Evolutionary conservation across 1,140 invertebrate genomes (phyloP), one percentile per base, ranked within the genome.

Genomic region (Melitaea cinxia): DNA sequence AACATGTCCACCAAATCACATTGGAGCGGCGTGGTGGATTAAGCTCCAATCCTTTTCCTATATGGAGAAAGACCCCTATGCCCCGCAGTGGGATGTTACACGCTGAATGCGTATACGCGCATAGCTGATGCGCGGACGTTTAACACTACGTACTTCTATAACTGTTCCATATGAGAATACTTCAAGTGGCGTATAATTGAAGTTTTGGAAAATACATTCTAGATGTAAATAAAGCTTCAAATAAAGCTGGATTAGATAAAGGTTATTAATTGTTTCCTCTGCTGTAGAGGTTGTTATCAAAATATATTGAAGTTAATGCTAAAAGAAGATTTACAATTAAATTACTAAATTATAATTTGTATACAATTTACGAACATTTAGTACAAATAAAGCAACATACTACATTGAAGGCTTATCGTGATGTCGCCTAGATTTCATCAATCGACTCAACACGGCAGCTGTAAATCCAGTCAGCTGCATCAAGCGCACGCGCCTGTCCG

Each of bases 391-490:
- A 42, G 37, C 37, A 14, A 5, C 35, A 14, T 14, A 37, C 12
- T 37, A 17, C 9, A 17, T 15, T 42, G 37, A 9, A 23, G 42
- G 17, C n/a, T 7, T 45, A 45, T 47, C 19, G 23, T 47, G n/a
- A 47, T 21, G 21, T 47, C 42, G 42, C 24, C 37, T 23, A 37
- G 35, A 57, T 57, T 42, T 33, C 21, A 42, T 57, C 54, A 45
- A 42, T 15, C 37, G 35, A 57, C 54, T 14, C 54, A 57, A 33
- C 54, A n/a, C n/a, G n/a, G n/a, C n/a, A 42, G 54, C 37, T 79
- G 79, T 82, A 78, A 77, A 81, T 78, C 72, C 70, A 77, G 76
- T 79, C 77, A 75, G 57, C 56, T 47, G 63, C 59, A 55, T 50
- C 50, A 21, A n/a, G 42, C 66, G 64, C 75, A 72, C 71, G 72